Percentiles rank a stretch among this genome's conserved stretches.
Conservation (phyloP, 2,888 invertebrate genomes). For the Phortica magna region DNA sequence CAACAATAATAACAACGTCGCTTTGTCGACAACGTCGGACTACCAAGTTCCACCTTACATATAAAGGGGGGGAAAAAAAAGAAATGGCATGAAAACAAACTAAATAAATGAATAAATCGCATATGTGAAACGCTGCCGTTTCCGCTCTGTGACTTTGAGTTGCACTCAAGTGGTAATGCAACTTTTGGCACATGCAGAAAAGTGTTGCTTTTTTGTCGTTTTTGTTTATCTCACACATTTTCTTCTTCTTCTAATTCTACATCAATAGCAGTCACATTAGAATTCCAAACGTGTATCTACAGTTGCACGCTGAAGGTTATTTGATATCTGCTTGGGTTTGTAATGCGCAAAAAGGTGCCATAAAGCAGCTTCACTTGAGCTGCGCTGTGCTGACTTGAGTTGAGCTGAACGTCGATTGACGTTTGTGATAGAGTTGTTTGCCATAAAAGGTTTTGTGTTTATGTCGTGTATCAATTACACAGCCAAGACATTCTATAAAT, state of each 20-base stretch:
- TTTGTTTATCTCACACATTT: not conserved
- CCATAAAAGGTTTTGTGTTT: not conserved
- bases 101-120: slow-evolving; percentile 37
- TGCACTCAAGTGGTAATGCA: not conserved
- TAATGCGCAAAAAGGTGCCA: not conserved
- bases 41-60: slow-evolving; percentile 12
- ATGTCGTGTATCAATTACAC: slow-evolving; percentile 6
- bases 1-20: not conserved
- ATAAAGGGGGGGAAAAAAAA: not conserved
- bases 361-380: slow-evolving; percentile 13
- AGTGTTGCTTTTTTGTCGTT: not conserved
- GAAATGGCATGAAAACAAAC: slow-evolving; percentile 18
- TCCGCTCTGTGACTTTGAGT: slow-evolving; percentile 12
- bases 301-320: slow-evolving; percentile 24
- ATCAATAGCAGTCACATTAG: not conserved
- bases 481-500: not conserved
- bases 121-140: slow-evolving; percentile 40
- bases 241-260: not conserved
- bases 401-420: not conserved
- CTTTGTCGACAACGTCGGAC: not conserved
- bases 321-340: slow-evolving; percentile 19
- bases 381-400: no score
- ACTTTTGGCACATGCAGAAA: slow-evolving; percentile 2
- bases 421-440: not conserved
- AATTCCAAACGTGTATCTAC: slow-evolving; percentile 6